Conservation (phyloP, 1,140 invertebrate genomes). For the Drosophila ambigua region DNA sequence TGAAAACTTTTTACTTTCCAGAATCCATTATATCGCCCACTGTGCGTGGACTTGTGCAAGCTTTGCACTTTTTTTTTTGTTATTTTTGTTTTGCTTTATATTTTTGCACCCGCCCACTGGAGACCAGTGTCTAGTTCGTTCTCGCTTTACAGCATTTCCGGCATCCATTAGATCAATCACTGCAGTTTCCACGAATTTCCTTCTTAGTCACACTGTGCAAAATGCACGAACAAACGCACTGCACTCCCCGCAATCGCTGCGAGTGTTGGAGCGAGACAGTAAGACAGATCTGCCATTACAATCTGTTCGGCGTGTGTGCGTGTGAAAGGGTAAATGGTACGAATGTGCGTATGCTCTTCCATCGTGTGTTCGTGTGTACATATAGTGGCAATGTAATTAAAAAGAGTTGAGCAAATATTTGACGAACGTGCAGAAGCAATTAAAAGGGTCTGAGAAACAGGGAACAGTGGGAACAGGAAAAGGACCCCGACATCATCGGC, state of each 20-base stretch:
- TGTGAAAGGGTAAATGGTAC: conserved; percentile 50
- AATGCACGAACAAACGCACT: conserved; percentile 3
- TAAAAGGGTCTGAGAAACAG: conserved; percentile 36
- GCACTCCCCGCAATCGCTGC: conserved; percentile 8
- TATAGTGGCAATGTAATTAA: conserved; percentile 74
- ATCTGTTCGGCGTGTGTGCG: conserved; percentile 28
- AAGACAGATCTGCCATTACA: conserved; percentile 45
- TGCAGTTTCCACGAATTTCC: conserved; percentile 33
- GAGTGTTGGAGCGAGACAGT: neutral
- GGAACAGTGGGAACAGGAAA: conserved; percentile 15
- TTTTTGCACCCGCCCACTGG: neutral
- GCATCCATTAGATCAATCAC: conserved; percentile 48
- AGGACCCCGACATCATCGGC: conserved; percentile 1
- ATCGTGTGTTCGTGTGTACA: conserved; percentile 28
- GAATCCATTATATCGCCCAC: too few relatives aligned
- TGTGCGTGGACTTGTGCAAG: too few relatives aligned
- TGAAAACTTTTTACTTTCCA: too few relatives aligned
- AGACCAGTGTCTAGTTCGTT: conserved; percentile 20
- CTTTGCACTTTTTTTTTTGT: too few relatives aligned
- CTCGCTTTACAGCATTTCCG: conserved; percentile 2
- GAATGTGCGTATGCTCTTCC: conserved; percentile 15
- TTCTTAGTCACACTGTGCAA: conserved; percentile 33
- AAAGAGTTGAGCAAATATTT: conserved; percentile 83
- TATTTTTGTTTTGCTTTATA: too few relatives aligned
- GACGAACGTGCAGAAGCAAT: conserved; percentile 80